A percentile compares a stretch with the other conserved stretches of the same genome.
These are phyloP conservation scores for Drosophila nigricruria DNA, from an alignment of 2,888 invertebrate genomes.

Conservation along the genomic window DNA sequence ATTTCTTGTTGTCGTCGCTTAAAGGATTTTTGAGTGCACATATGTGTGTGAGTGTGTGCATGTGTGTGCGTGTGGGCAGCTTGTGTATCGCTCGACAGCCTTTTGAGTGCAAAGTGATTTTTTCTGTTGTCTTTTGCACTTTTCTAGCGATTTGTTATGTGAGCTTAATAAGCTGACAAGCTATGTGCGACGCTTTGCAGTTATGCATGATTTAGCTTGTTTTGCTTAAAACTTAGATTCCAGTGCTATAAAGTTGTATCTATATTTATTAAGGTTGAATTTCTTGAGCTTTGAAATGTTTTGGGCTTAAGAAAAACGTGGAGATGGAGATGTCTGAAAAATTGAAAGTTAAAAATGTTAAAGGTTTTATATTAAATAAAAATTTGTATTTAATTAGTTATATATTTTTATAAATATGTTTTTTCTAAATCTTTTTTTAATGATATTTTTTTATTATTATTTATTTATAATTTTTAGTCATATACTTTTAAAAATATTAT, in stretches of 20 bases:
- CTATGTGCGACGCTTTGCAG: conserved; percentile 29
- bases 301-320: not conserved
- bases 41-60: conserved; percentile 15
- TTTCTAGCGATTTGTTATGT: conserved; percentile 47
- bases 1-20: conserved; percentile 42
- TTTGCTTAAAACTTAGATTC: not conserved
- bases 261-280: too few species aligned
- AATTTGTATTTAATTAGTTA: not conserved
- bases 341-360: too few species aligned
- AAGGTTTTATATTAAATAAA: not conserved
- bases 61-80: conserved; percentile 19
- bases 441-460: not conserved
- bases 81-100: conserved; percentile 54
- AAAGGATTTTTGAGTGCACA: conserved; percentile 46
- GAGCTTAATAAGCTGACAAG: conserved; percentile 45
- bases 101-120: conserved; percentile 73
- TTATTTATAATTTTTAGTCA: too few species aligned
- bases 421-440: not conserved
- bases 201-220: not conserved
- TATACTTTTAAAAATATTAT: too few species aligned
- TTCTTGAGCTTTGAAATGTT: too few species aligned
- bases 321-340: not conserved
- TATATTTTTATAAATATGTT: not conserved
- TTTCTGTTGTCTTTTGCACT: conserved; percentile 55
- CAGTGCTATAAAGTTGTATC: not conserved